These are phyloP conservation scores for Magallana gigas DNA, from an alignment of 1,140 invertebrate species.

Conservation along the genomic window DNA sequence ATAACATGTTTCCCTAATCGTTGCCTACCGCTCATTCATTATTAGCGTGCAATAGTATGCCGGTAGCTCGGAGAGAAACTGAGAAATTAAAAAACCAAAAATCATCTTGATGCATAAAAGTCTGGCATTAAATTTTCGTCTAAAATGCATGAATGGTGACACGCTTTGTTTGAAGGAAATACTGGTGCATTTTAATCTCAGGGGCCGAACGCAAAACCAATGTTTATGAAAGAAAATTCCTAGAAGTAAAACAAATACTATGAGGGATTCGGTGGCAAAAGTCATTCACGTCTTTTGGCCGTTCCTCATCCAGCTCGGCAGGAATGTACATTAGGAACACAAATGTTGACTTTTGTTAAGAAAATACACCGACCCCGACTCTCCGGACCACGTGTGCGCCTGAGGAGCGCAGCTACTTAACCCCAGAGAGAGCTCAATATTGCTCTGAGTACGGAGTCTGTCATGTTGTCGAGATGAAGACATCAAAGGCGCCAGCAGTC, in stretches of 20 bases:
- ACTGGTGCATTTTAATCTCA: background rate
- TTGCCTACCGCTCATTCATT: too few relatives aligned
- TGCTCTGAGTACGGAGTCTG: conserved; percentile 5
- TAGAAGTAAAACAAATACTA: background rate
- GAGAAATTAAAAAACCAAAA: too few relatives aligned
- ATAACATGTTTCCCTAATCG: too few relatives aligned
- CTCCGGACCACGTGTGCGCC: conserved; percentile 18
- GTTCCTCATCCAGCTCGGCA: conserved; percentile 11
- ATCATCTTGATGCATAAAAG: too few relatives aligned
- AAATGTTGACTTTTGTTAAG: conserved; percentile 36
- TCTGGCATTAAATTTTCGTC: too few relatives aligned
- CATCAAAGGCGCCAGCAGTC: conserved; percentile 33
- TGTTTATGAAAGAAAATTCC: background rate
- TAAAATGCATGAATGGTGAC: too few relatives aligned
- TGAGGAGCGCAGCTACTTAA: conserved; percentile 13
- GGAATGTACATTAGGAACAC: conserved; percentile 30
- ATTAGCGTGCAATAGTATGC: too few relatives aligned
- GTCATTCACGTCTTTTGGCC: conserved; percentile 29
- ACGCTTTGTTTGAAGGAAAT: too few relatives aligned
- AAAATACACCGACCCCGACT: conserved; percentile 28
- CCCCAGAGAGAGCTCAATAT: conserved; percentile 14
- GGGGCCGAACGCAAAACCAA: too few relatives aligned
- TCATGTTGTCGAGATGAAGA: conserved; percentile 36
- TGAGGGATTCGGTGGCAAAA: background rate
- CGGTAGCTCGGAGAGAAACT: too few relatives aligned